phyloP scores from a whole-genome alignment of 2,888 invertebrate species.

The Cyaniris semiargus region DNA sequence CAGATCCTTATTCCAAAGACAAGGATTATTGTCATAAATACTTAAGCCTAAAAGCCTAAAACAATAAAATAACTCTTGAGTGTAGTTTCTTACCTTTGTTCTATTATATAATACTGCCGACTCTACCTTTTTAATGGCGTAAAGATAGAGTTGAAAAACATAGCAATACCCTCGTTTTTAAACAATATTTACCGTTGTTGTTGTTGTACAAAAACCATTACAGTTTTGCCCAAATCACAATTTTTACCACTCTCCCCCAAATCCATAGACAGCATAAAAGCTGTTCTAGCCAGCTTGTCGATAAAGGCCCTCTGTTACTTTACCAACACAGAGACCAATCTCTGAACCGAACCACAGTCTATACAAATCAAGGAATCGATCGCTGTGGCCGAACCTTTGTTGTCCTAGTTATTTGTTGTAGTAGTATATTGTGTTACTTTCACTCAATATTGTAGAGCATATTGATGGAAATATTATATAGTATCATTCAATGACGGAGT shows the following conservation, averaged over 20 bases:
- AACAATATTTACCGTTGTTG: not conserved
- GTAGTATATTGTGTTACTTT: not conserved
- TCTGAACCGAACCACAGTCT: not conserved
- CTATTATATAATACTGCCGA: not conserved
- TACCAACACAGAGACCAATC: conserved; percentile 61
- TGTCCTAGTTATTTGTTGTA: conserved; percentile 25
- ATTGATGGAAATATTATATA: conserved; percentile 13
- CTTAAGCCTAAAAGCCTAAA: not conserved
- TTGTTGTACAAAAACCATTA: not conserved
- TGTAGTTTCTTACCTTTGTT: not conserved
- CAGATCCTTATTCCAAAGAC: conserved; percentile 5
- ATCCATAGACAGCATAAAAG: conserved; percentile 40
- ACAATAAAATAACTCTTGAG: not conserved
- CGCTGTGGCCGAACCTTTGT: not conserved
- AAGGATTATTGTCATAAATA: not conserved
- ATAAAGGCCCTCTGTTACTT: conserved; percentile 77
- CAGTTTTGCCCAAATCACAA: not conserved
- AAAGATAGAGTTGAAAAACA: not conserved
- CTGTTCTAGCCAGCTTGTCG: conserved; percentile 60
- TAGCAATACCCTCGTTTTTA: not conserved
- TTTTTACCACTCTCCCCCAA: too few species aligned
- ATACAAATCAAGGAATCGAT: conserved; percentile 2
- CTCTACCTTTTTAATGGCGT: conserved; percentile 6
- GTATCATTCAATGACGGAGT: conserved; percentile 33
- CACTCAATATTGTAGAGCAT: not conserved